Base-by-base conservation (phyloP, 2,888 invertebrate genomes). In the Amphipoea oculea region DNA sequence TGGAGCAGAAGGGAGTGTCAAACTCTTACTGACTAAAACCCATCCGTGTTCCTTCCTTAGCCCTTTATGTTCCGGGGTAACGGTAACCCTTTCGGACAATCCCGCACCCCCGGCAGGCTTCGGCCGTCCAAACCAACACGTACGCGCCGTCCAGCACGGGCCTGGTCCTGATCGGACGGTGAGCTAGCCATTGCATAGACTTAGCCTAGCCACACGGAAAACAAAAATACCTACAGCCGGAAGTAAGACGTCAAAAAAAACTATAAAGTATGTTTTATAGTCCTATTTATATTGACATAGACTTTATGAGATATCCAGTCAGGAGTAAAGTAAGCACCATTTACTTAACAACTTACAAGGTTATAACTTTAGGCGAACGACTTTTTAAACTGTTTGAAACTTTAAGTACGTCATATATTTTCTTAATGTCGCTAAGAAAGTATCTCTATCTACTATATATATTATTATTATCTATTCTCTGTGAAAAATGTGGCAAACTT, bases 211-310 rank as follows among this genome's bases (percentile, higher is more conserved):
- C 12, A 68, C 4, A 54, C 62, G 2, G 17, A 67, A 68, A 57
- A 29, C 0, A 29, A 17, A 60, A 6, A 42, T 14, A 62, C 14
- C 29, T 14, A 63, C 57, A 40, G 45, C 29, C 20, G 6, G 60
- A 80, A 62, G 23, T 45, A 36, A 63, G 2, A 76, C 14, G 65
- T 67, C 66, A 63, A 51, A 62, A 62, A 68, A 36, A n/a, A 45
- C 54, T 73, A 12, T 84, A 73, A 73, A 73, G 17, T 72, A 20
- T 51, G 45, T 78, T 78, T 81, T 71, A 81, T 45, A 60, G 66
- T n/a, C 36, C 11, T 51, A 60, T 65, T 51, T 48, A 40, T 42
- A 45, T 20, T 62, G 57, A 73, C 48, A 48, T 54, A 62, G 62
- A 70, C 54, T 63, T 81, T 73, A 77, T 65, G 67, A 70, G 42